Conservation (phyloP, 2,888 invertebrate species). For the Cynaeus angustus region DNA sequence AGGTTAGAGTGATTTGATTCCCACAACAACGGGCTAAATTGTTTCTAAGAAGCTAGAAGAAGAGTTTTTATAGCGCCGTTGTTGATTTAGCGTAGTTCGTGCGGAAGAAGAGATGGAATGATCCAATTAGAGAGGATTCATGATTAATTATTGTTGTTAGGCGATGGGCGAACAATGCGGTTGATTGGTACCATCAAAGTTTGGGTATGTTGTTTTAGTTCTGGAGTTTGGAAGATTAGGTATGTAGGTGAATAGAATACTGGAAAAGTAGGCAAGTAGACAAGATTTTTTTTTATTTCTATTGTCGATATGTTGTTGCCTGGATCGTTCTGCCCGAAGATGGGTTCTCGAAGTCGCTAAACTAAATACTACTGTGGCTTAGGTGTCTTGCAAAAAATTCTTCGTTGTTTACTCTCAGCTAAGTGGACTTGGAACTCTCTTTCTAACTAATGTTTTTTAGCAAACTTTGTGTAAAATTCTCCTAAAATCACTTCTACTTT, state of each 20-base stretch:
- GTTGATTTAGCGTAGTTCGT: slow-evolving; percentile 2
- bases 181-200: too few relatives aligned
- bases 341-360: too few relatives aligned
- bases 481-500: slow-evolving; percentile 6
- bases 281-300: too few relatives aligned
- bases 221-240: not conserved
- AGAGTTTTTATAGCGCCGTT: not conserved
- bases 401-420: too few relatives aligned
- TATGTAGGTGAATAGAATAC: too few relatives aligned
- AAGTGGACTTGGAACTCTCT: not conserved
- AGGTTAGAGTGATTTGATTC: not conserved
- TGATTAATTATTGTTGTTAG: not conserved
- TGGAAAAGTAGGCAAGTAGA: too few relatives aligned
- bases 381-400: too few relatives aligned
- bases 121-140: slow-evolving; percentile 2
- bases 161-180: too few relatives aligned
- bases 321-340: too few relatives aligned
- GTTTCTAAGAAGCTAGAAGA: not conserved
- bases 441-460: not conserved
- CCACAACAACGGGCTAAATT: not conserved
- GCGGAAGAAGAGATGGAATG: not conserved
- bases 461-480: slow-evolving; percentile 2
- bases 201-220: too few relatives aligned
- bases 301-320: too few relatives aligned
- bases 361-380: not conserved